These are phyloP conservation scores for Diceros bicornis DNA, from an alignment of 2,797 vertebrate species.

Conservation along the genomic window DNA sequence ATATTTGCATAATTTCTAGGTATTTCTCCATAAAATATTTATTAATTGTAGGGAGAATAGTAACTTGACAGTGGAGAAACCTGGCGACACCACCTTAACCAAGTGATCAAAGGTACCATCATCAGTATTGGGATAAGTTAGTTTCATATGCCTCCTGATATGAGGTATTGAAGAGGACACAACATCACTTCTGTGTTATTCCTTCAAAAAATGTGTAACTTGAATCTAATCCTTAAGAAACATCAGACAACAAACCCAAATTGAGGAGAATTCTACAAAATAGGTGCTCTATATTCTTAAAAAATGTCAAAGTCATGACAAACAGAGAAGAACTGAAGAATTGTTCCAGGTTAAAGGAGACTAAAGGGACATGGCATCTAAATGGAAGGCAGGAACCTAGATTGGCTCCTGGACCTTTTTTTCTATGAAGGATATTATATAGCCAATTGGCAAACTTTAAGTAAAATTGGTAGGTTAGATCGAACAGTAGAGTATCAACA, in stretches of 20 bases:
- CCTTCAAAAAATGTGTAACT: background rate
- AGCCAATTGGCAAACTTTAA: background rate
- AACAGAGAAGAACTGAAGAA: background rate
- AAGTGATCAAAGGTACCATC: background rate
- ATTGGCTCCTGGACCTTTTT: background rate
- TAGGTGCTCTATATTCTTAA: background rate
- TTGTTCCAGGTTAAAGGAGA: background rate
- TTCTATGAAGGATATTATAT: background rate
- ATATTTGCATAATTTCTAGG: slow-evolving; percentile 6
- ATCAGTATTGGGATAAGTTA: background rate
- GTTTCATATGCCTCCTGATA: background rate
- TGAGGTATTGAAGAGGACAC: background rate
- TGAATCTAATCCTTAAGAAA: background rate
- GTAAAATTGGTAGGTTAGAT: background rate
- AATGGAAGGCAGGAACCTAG: background rate
- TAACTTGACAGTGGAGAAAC: background rate
- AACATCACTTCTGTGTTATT: background rate
- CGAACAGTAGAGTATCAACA: background rate
- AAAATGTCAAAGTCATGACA: background rate
- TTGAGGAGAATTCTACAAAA: background rate
- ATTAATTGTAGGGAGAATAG: background rate
- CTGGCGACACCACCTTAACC: background rate
- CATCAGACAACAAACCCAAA: background rate
- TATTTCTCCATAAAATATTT: background rate
- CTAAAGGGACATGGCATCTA: background rate